A percentile compares a stretch with the other conserved stretches of the same genome.
These are phyloP conservation scores for Xenopus tropicalis DNA, from an alignment of 2,113 vertebrate genomes.

Conservation along the genomic window UCB_Xtro_10.0 CM004449.2:104244001-104244500, in stretches of 20 bases:
- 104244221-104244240: neutral
- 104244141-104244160: too few relatives aligned
- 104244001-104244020: too few relatives aligned
- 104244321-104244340: slow-evolving; percentile 67
- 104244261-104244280: too few relatives aligned
- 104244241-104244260: too few relatives aligned
- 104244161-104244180: neutral
- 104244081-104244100: too few relatives aligned
- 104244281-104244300: neutral
- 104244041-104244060: too few relatives aligned
- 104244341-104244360: slow-evolving; percentile 83
- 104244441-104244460: slow-evolving; percentile 88
- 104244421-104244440: slow-evolving; percentile 85
- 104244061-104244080: too few relatives aligned
- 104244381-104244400: slow-evolving; percentile 68
- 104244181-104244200: neutral
- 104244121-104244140: too few relatives aligned
- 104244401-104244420: slow-evolving; percentile 88
- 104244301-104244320: neutral
- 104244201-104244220: neutral
- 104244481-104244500: slow-evolving; percentile 90
- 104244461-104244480: slow-evolving; percentile 86
- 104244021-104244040: too few relatives aligned
- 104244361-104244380: slow-evolving; percentile 74
- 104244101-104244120: too few relatives aligned